phyloP scores from a whole-genome alignment of 2,888 invertebrate species.

The Cancer borealis region DNA sequence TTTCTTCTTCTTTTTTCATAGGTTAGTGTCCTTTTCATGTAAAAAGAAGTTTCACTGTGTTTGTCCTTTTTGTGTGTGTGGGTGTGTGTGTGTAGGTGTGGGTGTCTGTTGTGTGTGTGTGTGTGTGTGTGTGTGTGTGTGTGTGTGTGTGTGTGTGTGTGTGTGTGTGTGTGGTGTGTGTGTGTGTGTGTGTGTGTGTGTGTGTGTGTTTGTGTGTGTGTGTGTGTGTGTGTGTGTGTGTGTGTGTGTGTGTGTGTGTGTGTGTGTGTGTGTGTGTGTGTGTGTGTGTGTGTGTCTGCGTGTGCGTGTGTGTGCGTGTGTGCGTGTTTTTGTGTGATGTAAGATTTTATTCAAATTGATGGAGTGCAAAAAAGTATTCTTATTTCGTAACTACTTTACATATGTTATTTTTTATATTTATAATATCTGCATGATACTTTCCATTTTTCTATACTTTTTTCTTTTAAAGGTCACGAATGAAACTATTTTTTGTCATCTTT shows the following conservation, averaged over 20 bases:
- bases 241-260: background rate
- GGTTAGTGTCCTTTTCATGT: background rate
- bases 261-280: background rate
- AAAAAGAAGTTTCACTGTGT: background rate
- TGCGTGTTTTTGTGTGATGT: background rate
- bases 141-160: background rate
- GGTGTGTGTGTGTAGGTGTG: background rate
- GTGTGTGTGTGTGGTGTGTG: background rate
- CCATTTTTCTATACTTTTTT: background rate
- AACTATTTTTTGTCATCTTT: background rate
- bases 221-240: background rate
- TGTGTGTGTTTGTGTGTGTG: background rate
- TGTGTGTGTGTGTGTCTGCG: background rate
- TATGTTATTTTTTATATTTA: background rate
- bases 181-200: background rate
- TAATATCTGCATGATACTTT: background rate
- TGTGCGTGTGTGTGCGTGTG: conserved; percentile 20
- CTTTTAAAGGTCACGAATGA: background rate
- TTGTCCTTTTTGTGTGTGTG: background rate
- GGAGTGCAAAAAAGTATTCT: background rate
- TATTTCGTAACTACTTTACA: background rate
- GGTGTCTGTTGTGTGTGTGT: background rate
- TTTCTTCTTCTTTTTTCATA: background rate
- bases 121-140: background rate
- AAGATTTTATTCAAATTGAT: too few relatives aligned